These are phyloP conservation scores for Escarpia spicata DNA, from an alignment of 2,888 invertebrate genomes.

Conservation along the genomic window DNA sequence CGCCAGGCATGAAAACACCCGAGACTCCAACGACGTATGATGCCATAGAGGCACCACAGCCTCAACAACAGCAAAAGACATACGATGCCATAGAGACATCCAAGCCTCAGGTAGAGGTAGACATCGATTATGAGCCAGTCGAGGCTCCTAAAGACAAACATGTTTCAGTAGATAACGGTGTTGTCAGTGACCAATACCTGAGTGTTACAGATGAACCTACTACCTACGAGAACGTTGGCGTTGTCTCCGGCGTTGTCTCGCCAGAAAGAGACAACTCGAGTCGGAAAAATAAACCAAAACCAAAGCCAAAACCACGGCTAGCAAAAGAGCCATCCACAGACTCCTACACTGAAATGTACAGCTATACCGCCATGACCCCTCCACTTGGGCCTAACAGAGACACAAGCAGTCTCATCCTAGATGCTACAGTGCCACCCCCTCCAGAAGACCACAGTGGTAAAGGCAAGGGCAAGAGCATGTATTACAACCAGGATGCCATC, in stretches of 20 bases:
- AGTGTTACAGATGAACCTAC: not conserved
- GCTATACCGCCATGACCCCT: not conserved
- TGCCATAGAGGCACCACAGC: not conserved
- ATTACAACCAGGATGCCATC: constrained; percentile 4
- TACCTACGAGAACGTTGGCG: not conserved
- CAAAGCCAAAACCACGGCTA: constrained; percentile 1
- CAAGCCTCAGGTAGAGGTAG: not conserved
- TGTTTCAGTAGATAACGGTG: not conserved
- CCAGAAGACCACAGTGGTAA: not conserved
- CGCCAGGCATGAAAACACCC: not conserved
- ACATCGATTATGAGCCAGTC: not conserved
- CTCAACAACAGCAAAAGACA: not conserved
- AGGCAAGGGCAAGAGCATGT: not conserved
- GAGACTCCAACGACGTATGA: not conserved
- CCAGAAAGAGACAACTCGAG: not conserved
- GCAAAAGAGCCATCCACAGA: not conserved
- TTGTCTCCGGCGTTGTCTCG: not conserved
- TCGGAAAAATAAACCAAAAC: not conserved
- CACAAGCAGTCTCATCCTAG: not conserved
- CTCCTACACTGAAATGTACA: not conserved
- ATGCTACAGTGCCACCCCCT: not conserved
- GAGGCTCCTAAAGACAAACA: not conserved
- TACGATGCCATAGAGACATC: not conserved
- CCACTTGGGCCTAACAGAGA: not conserved
- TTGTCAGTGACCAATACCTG: not conserved